phyloP scores from a whole-genome alignment of 2,888 invertebrate genomes.

The Andrena bicolor region DNA sequence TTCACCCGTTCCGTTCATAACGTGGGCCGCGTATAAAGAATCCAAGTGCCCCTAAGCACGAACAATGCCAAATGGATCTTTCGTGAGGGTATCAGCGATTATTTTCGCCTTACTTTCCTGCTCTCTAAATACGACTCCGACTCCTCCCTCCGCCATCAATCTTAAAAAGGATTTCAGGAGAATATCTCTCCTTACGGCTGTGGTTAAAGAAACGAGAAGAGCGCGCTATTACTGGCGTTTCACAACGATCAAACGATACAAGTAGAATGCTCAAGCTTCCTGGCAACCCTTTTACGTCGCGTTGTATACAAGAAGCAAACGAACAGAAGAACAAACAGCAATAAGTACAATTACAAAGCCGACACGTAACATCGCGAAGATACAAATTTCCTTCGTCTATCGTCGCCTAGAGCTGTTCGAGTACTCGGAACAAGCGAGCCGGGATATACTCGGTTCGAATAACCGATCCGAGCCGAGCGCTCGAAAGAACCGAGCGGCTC shows the following conservation, averaged over 20 bases:
- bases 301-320: neutral
- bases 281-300: too few species aligned
- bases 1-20: constrained; percentile 38
- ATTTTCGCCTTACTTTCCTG: constrained; percentile 5
- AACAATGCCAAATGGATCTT: constrained; percentile 1
- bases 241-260: neutral
- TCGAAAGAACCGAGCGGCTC: too few species aligned
- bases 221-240: too few species aligned
- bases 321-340: neutral
- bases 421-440: too few species aligned
- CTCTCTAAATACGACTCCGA: neutral
- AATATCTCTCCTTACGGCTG: neutral
- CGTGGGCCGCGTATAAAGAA: constrained; percentile 28
- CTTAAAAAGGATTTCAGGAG: neutral
- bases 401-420: too few species aligned
- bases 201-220: too few species aligned
- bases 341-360: constrained; percentile 40
- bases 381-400: neutral
- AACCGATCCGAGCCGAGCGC: too few species aligned
- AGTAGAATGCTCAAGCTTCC: neutral
- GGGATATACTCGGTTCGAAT: too few species aligned
- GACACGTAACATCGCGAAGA: constrained; percentile 15
- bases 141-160: neutral
- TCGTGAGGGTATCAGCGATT: neutral
- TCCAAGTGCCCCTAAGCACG: constrained; percentile 12